phyloP scores from a whole-genome alignment of 2,113 vertebrate genomes.

The Elachura formosa region DNA sequence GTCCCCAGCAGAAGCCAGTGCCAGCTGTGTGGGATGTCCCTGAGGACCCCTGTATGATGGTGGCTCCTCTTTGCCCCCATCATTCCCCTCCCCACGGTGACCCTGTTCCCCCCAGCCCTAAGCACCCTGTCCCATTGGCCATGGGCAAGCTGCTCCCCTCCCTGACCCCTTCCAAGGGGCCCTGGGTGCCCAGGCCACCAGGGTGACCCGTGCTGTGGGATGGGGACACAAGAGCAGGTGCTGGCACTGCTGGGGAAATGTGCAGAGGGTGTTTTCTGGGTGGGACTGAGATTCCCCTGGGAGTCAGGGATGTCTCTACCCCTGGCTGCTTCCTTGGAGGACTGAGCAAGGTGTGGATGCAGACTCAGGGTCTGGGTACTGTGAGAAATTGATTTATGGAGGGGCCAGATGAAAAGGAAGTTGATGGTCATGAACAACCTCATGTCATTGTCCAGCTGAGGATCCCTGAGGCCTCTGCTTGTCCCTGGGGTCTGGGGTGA shows the following conservation, averaged over 20 bases:
- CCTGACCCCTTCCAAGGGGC: too few relatives aligned
- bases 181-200: background rate
- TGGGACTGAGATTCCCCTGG: background rate
- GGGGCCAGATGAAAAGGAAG: background rate
- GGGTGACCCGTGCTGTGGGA: background rate
- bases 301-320: background rate
- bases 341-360: background rate
- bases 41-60: background rate
- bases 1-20: background rate
- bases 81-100: background rate
- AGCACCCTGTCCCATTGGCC: fast-evolving
- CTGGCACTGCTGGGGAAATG: background rate
- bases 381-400: fast-evolving
- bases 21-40: background rate
- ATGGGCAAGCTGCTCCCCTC: background rate
- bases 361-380: too few relatives aligned
- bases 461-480: background rate
- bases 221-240: fast-evolving
- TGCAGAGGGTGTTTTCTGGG: background rate
- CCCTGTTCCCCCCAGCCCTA: background rate
- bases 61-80: background rate
- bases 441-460: fast-evolving
- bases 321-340: background rate
- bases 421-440: background rate
- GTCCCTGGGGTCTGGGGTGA: background rate